These are phyloP conservation scores for Anhinga rufa DNA, from an alignment of 2,113 vertebrate genomes.

Conservation along the genomic window DNA sequence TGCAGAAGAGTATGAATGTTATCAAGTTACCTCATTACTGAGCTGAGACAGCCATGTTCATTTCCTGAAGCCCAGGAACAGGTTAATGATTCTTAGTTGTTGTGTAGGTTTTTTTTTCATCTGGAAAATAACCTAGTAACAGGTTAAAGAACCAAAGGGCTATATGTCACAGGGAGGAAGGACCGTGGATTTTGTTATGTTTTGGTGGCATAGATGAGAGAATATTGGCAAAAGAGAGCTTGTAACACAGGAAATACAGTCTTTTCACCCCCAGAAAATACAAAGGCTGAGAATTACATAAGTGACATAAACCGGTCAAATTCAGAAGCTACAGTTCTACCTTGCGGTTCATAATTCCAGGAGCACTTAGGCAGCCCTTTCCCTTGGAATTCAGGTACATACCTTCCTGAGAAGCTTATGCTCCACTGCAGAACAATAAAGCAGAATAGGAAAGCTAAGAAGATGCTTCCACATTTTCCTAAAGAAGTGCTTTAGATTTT, in stretches of 20 bases:
- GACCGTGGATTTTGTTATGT: neutral
- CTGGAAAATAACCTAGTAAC: neutral
- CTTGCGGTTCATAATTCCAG: neutral
- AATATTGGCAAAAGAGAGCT: neutral
- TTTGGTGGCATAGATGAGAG: neutral
- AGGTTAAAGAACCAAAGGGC: neutral
- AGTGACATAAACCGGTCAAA: neutral
- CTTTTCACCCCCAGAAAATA: neutral
- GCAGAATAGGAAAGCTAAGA: neutral
- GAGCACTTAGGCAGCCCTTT: neutral
- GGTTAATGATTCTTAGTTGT: neutral
- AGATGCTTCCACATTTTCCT: neutral
- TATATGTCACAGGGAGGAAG: neutral
- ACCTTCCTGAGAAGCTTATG: neutral
- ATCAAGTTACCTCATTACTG: neutral
- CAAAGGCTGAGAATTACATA: neutral
- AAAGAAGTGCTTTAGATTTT: neutral
- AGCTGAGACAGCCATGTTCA: neutral
- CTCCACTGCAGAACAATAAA: neutral
- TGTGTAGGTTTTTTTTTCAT: neutral
- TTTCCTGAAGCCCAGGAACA: neutral
- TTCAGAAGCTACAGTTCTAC: neutral
- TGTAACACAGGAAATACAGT: neutral
- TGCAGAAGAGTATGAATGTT: neutral
- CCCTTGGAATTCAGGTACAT: neutral